A percentile compares a stretch with the other conserved stretches of the same genome.
These are phyloP conservation scores for Scatophagus argus DNA, from an alignment of 2,113 vertebrate species.

Conservation along the genomic window DNA sequence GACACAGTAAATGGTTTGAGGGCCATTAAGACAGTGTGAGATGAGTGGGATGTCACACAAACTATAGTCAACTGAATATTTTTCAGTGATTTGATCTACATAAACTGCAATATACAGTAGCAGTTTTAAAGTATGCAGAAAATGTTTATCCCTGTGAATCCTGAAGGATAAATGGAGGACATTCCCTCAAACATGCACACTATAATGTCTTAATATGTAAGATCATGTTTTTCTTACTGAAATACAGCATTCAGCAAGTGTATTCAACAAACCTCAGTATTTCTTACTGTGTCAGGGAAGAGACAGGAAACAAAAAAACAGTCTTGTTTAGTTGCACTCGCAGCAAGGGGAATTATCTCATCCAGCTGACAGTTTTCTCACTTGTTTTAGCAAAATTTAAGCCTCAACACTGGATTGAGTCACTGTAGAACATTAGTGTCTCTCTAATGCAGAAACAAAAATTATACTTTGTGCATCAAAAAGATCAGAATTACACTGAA, in stretches of 20 bases:
- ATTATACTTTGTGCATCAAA: not conserved
- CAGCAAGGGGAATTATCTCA: not conserved
- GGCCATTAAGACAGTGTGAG: conserved; percentile 4
- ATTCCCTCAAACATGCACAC: not conserved
- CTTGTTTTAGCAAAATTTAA: not conserved
- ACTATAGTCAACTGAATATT: conserved; percentile 8
- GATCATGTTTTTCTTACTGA: not conserved
- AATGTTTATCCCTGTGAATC: conserved; percentile 1
- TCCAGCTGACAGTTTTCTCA: conserved; percentile 1
- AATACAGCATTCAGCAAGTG: not conserved
- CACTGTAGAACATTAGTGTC: not conserved
- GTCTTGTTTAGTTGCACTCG: conserved; percentile 4
- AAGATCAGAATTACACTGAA: not conserved
- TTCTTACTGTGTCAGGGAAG: not conserved
- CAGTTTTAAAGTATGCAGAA: not conserved
- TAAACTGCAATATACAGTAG: conserved; percentile 13
- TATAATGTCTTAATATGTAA: not conserved
- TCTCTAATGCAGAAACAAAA: not conserved
- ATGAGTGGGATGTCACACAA: conserved; percentile 17
- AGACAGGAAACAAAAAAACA: conserved; percentile 10
- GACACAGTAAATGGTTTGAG: conserved; percentile 9
- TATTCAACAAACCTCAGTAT: conserved; percentile 11
- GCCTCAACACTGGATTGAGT: not conserved
- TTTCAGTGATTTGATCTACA: conserved; percentile 24
- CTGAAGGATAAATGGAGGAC: not conserved